phyloP scores from a whole-genome alignment of 2,888 invertebrate species.

The Drosophila nr. medialis region DNA sequence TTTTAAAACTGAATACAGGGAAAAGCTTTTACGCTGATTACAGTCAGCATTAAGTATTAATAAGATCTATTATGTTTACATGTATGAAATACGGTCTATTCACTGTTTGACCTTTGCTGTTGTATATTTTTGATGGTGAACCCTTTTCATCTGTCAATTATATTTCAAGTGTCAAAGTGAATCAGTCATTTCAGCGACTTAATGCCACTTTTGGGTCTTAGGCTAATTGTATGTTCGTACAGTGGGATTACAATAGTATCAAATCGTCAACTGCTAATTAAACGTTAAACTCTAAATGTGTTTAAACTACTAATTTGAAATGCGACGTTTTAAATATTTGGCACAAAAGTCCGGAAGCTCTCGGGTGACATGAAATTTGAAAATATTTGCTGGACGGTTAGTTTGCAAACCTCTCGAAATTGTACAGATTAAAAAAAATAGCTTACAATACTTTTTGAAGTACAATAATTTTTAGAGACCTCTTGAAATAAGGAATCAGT shows the following conservation, averaged over 20 bases:
- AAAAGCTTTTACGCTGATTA: slow-evolving; percentile 38
- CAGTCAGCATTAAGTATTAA: slow-evolving; percentile 11
- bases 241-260: not conserved
- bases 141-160: slow-evolving; percentile 37
- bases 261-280: not conserved
- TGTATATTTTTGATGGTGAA: slow-evolving; percentile 2
- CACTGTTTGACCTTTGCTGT: slow-evolving; percentile 33
- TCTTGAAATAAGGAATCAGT: not conserved
- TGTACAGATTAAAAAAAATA: not conserved
- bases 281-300: not conserved
- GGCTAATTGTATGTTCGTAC: not conserved
- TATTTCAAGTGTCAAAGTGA: slow-evolving; percentile 13
- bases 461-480: not conserved
- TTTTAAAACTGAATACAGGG: not conserved
- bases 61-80: slow-evolving; percentile 2
- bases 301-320: not conserved
- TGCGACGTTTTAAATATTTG: not conserved
- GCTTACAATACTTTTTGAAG: not conserved
- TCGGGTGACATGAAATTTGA: not conserved
- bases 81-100: not conserved
- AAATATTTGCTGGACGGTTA: no score
- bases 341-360: not conserved
- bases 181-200: slow-evolving; percentile 9
- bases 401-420: not conserved
- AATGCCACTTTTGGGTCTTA: not conserved